Percentiles rank a stretch among this genome's conserved stretches.
Evolutionary conservation across 2,113 vertebrate species (phyloP).

Genomic region (Pogona vitticeps): DNA sequence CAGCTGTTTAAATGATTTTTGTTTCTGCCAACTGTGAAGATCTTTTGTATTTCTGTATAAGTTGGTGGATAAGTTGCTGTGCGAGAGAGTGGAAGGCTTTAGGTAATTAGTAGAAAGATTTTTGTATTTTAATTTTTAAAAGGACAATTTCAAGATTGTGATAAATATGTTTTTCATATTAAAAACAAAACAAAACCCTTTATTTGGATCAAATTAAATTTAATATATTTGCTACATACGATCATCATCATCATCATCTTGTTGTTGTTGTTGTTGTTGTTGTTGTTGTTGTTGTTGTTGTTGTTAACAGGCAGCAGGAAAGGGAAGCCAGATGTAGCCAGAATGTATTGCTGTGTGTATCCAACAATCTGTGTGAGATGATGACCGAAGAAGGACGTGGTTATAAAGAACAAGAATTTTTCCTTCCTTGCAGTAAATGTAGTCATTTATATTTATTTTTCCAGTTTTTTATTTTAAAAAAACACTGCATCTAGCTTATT

Average conservation of each 20-base stretch:
- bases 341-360: slow-evolving; percentile 71
- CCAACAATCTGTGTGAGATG: slow-evolving; percentile 76
- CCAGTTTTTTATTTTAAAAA: slow-evolving; percentile 19
- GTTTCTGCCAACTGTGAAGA: slow-evolving; percentile 7
- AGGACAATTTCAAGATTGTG: slow-evolving; percentile 33
- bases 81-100: slow-evolving; percentile 52
- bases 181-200: slow-evolving; percentile 21
- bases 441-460: slow-evolving; percentile 46
- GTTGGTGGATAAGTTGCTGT: slow-evolving; percentile 30
- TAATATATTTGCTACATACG: slow-evolving; percentile 68
- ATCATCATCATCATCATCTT: slow-evolving; percentile 66
- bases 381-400: slow-evolving; percentile 90
- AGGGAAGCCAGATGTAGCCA: slow-evolving; percentile 64
- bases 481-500: slow-evolving; percentile 50
- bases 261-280: slow-evolving; percentile 60
- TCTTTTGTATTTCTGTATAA: slow-evolving; percentile 31
- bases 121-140: slow-evolving; percentile 2
- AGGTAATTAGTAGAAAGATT: slow-evolving; percentile 60
- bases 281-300: too few species aligned
- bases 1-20: slow-evolving; percentile 14
- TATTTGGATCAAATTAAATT: slow-evolving; percentile 58
- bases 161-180: slow-evolving; percentile 39
- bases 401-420: slow-evolving; percentile 68
- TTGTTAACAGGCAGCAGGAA: slow-evolving; percentile 70
- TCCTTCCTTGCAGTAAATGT: slow-evolving; percentile 51